Conservation (phyloP, 1,140 invertebrate species). For the Pristionchus pacificus region DNA sequence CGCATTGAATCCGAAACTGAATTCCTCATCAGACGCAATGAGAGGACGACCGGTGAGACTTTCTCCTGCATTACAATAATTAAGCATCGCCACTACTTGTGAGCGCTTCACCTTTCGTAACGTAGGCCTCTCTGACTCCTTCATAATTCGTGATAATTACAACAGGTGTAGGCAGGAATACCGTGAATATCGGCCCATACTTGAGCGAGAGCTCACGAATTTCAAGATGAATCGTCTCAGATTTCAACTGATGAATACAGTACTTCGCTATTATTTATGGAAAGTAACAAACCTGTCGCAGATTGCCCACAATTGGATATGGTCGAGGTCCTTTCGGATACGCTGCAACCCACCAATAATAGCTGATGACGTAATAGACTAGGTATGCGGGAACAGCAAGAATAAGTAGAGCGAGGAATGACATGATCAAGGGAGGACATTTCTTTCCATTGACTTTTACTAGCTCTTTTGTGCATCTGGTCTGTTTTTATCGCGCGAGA, state of each 20-base stretch:
- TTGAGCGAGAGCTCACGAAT: slow-evolving; percentile 5
- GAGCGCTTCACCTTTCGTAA: too few relatives aligned
- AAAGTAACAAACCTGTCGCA: neutral
- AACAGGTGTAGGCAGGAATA: neutral
- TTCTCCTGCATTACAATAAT: too few relatives aligned
- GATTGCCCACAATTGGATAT: slow-evolving; percentile 9
- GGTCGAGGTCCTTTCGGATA: slow-evolving; percentile 16
- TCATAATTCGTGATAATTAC: slow-evolving; percentile 5
- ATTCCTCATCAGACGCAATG: slow-evolving; percentile 3
- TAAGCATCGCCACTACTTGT: too few relatives aligned
- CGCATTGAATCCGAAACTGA: neutral
- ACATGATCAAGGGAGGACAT: too few relatives aligned
- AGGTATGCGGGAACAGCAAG: neutral
- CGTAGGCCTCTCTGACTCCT: neutral
- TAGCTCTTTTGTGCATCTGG: too few relatives aligned
- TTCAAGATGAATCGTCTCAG: neutral
- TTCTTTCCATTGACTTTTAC: too few relatives aligned
- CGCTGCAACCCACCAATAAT: slow-evolving; percentile 4
- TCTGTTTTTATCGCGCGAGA: too few relatives aligned
- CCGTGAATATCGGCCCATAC: slow-evolving; percentile 2
- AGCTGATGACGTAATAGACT: slow-evolving; percentile 8
- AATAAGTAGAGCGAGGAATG: too few relatives aligned
- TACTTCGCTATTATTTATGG: neutral
- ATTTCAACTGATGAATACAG: slow-evolving; percentile 5
- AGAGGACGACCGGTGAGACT: too few relatives aligned